phyloP scores from a whole-genome alignment of 2,888 invertebrate species.

The Dermolepida albohirtum region DNA sequence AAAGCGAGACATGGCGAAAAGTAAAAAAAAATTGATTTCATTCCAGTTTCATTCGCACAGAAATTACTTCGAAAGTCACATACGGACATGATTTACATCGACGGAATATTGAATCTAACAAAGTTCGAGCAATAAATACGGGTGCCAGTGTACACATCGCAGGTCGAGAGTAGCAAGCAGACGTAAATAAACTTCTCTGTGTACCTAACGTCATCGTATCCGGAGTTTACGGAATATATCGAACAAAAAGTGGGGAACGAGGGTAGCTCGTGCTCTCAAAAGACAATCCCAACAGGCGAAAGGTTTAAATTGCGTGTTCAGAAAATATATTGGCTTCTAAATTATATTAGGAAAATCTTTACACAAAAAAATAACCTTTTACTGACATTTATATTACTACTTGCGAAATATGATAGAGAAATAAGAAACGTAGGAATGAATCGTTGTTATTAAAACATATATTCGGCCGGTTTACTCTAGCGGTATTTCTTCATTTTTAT shows the following conservation, averaged over 20 bases:
- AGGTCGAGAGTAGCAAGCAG: constrained; percentile 3
- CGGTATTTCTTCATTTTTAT: no score
- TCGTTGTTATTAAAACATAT: no score
- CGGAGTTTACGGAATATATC: constrained; percentile 5
- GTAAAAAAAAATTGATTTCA: no score
- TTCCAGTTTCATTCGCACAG: no score
- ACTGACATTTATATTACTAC: no score
- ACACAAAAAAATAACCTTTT: constrained; percentile 17
- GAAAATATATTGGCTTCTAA: constrained; percentile 31
- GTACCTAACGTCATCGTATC: constrained; percentile 10
- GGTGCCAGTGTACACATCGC: constrained; percentile 5
- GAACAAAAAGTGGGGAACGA: constrained; percentile 17
- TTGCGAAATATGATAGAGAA: no score
- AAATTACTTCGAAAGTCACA: constrained; percentile 11
- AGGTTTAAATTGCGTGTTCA: constrained; percentile 26
- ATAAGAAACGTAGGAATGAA: no score
- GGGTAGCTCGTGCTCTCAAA: constrained; percentile 13
- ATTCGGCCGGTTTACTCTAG: no score
- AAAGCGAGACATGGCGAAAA: no score
- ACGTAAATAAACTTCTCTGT: constrained; percentile 33
- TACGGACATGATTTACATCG: constrained; percentile 18
- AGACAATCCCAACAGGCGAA: constrained; percentile 16
- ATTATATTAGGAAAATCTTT: constrained; percentile 22
- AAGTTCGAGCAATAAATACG: constrained; percentile 12
- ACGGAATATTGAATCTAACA: constrained; percentile 16